Evolutionary conservation across 2,113 vertebrate genomes (phyloP).

Genomic region (Grantiella picta): DNA sequence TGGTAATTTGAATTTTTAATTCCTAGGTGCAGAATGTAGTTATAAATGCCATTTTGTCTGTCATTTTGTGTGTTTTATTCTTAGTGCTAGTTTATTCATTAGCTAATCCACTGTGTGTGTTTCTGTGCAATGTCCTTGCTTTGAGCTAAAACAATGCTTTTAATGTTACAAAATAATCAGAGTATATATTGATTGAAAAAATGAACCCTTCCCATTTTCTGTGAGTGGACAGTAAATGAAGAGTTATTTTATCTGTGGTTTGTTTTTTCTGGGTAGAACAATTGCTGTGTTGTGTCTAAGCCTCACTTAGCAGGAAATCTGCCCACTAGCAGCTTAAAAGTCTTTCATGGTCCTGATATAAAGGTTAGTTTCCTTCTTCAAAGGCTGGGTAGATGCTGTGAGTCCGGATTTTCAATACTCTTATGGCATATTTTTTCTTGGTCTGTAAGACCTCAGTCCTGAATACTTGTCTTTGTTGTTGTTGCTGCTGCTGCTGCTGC

Average conservation of each 20-base stretch:
- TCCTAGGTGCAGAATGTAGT: neutral
- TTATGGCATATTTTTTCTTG: neutral
- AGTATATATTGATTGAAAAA: neutral
- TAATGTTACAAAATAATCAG: neutral
- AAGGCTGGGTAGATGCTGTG: neutral
- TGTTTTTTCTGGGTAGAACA: neutral
- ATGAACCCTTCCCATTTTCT: neutral
- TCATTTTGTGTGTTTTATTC: neutral
- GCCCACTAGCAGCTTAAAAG: neutral
- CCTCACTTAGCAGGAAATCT: neutral
- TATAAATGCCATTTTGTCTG: neutral
- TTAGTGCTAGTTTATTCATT: neutral
- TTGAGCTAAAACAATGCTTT: neutral
- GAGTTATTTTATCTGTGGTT: neutral
- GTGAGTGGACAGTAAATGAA: neutral
- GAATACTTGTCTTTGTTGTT: neutral
- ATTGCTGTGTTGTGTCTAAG: neutral
- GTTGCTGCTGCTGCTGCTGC: neutral
- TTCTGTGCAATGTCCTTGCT: neutral
- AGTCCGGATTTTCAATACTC: neutral
- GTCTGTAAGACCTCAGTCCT: fast-evolving
- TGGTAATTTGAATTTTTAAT: neutral
- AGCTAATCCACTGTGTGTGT: neutral
- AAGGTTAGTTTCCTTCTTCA: neutral
- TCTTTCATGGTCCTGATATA: neutral